A percentile compares a stretch with the other conserved stretches of the same genome.
Conservation (phyloP, 2,797 vertebrate species). For the Etheostoma perlongum region DNA sequence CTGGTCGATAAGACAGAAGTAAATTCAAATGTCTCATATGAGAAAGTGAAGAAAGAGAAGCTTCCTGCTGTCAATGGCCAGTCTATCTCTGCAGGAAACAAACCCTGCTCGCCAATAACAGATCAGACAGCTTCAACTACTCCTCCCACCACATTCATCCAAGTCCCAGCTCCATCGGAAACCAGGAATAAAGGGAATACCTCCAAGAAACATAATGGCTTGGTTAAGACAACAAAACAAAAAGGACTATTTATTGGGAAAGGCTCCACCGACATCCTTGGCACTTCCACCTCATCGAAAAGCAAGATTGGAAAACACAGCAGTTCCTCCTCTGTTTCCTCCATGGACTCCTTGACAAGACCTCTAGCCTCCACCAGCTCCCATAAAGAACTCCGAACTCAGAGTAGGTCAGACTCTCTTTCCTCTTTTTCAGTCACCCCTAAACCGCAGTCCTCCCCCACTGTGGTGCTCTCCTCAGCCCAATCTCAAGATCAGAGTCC, state of each 20-base stretch:
- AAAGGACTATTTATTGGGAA: conserved; percentile 88
- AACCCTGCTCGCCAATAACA: conserved; percentile 65
- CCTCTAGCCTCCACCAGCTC: conserved; percentile 54
- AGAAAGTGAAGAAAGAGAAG: conserved; percentile 78
- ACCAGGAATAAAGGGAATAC: conserved; percentile 71
- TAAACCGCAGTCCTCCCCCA: conserved; percentile 63
- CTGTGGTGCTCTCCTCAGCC: conserved; percentile 49
- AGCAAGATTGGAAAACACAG: conserved; percentile 83
- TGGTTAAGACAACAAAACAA: conserved; percentile 80
- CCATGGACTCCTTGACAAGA: conserved; percentile 55
- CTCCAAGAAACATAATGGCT: conserved; percentile 81
- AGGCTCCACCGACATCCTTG: conserved; percentile 83
- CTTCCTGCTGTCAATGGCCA: conserved; percentile 73
- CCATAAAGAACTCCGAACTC: conserved; percentile 63
- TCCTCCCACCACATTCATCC: conserved; percentile 56
- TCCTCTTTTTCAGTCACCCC: conserved; percentile 58
- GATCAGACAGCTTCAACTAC: conserved; percentile 58
- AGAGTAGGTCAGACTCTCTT: conserved; percentile 59
- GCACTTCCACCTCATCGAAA: conserved; percentile 89
- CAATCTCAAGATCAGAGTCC: conserved; percentile 59
- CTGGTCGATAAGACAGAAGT: conserved; percentile 80
- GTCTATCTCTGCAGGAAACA: conserved; percentile 69
- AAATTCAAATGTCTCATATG: conserved; percentile 73
- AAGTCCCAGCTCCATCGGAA: conserved; percentile 62
- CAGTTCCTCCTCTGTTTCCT: conserved; percentile 58